Evolutionary conservation across 2,888 invertebrate species (phyloP), one percentile per base, ranked within the genome.

Genomic region (Drosophila histrio): DNA sequence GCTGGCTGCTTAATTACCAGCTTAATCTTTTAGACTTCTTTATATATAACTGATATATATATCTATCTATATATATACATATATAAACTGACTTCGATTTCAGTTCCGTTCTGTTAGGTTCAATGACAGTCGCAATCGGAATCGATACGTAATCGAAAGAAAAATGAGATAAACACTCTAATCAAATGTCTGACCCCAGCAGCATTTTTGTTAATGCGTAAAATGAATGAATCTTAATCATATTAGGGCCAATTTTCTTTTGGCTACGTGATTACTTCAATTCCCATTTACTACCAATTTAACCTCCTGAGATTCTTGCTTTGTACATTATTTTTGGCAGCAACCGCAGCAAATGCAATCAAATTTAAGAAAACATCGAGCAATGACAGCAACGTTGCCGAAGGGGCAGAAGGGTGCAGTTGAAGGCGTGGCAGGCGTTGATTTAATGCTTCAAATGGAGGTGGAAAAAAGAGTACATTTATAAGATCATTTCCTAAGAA

Each of bases 151-250:
- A 85, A 81, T 66, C 26, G 24, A 38, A 36, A 41, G n/a, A 62
- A 39, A 30, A n/a, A 15, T 1, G n/a, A n/a, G n/a, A 9, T 7
- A 39, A 17, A 50, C 15, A 22, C 68, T 66, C 68, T 83, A 83
- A 83, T 83, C 82, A 83, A 83, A 67, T 83, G 82, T 83, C 84
- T 87, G 82, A 84, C 73, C 73, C 63, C 52, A 38, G 19, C 41
- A 38, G 28, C 62, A 66, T 41, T 73, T 69, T 68, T 57, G 43
- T 24, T 74, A 78, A 87, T 84, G 68, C 73, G 70, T 52, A 64
- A 84, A 84, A 82, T 85, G 79, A 85, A 85, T 77, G 82, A 53
- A 82, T 67, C 69, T 85, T 82, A 85, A 87, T 87, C 88, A 75
- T 71, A 82, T 85, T 85, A 87, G 71, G 52, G 56, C 41, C 75